Evolutionary conservation across 2,888 invertebrate species (phyloP).

Genomic region (Noctua comes): DNA sequence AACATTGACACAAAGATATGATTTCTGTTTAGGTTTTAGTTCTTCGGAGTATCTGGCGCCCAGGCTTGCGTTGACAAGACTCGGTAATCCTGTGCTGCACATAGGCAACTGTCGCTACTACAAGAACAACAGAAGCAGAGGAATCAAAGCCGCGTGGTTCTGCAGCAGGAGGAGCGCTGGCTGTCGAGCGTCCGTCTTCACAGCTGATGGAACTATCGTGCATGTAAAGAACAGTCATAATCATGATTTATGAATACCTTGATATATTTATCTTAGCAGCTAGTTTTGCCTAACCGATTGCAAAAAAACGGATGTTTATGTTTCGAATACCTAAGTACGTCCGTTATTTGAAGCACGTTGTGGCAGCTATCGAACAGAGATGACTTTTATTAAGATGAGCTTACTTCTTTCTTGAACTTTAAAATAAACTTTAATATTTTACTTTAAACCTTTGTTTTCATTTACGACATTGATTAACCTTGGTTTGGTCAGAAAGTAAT

Average conservation of each 20-base stretch:
- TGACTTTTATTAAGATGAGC: neutral
- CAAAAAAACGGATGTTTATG: too few relatives aligned
- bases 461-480: neutral
- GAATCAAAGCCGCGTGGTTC: slow-evolving; percentile 62
- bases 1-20: neutral
- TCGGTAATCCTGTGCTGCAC: slow-evolving; percentile 51
- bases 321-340: too few relatives aligned
- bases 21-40: slow-evolving; percentile 26
- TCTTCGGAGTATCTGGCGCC: slow-evolving; percentile 16
- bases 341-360: neutral
- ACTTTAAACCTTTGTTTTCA: neutral
- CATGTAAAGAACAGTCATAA: slow-evolving; percentile 62
- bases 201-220: slow-evolving; percentile 65
- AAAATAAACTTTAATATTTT: neutral
- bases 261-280: neutral
- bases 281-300: neutral
- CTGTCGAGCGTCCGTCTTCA: slow-evolving; percentile 70
- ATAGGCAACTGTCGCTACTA: slow-evolving; percentile 59
- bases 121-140: slow-evolving; percentile 54
- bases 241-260: slow-evolving; percentile 51
- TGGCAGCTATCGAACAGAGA: neutral
- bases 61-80: slow-evolving; percentile 29
- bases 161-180: slow-evolving; percentile 56
- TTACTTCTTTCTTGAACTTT: neutral
- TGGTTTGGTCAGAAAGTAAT: neutral